These are phyloP conservation scores for Syritta pipiens DNA, from an alignment of 2,888 invertebrate species.

Conservation along the genomic window DNA sequence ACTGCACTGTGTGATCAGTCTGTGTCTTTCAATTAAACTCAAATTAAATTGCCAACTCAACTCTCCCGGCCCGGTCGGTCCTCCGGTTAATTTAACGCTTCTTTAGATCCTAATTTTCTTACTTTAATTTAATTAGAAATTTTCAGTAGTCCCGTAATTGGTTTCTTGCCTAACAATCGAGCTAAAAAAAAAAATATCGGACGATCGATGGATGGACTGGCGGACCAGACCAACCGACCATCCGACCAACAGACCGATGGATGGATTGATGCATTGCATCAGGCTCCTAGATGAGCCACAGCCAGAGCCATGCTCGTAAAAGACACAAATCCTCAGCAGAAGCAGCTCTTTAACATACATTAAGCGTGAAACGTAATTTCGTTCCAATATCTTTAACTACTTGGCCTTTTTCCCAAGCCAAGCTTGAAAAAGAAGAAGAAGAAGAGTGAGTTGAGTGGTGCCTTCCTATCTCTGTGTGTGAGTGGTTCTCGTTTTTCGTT, in stretches of 20 bases:
- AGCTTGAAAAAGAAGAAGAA: too few relatives aligned
- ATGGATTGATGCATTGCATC: background rate
- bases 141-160: constrained; percentile 35
- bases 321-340: constrained; percentile 28
- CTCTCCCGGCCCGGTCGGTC: background rate
- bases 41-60: constrained; percentile 29
- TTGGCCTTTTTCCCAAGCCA: constrained; percentile 17
- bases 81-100: constrained; percentile 44
- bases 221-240: background rate
- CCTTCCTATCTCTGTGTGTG: too few relatives aligned
- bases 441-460: too few relatives aligned
- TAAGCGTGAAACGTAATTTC: constrained; percentile 25
- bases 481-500: too few relatives aligned
- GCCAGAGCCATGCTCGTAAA: constrained; percentile 11
- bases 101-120: constrained; percentile 29
- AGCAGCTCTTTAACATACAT: constrained; percentile 25
- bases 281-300: background rate
- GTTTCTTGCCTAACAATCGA: constrained; percentile 30
- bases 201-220: background rate
- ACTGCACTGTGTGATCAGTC: background rate
- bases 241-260: background rate
- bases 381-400: constrained; percentile 29
- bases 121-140: constrained; percentile 38
- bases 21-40: constrained; percentile 14
- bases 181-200: too few relatives aligned